Evolutionary conservation across 1,140 invertebrate genomes (phyloP).

Genomic region (Ceratina japonica): DNA sequence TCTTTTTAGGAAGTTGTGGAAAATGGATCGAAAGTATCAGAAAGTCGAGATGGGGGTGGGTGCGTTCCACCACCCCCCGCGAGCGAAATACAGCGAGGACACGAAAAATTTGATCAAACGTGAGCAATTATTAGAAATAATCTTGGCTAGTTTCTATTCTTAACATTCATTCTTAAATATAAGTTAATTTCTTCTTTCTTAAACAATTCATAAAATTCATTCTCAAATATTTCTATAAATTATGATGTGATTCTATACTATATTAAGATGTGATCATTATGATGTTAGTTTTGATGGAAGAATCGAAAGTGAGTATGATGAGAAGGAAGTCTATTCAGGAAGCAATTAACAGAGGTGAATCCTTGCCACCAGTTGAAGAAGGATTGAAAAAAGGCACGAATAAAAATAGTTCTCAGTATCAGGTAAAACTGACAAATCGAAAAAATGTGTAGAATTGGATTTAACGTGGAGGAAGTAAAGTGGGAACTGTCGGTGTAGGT

Average conservation of each 20-base stretch:
- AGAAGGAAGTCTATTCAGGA: conserved; percentile 74
- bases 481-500: conserved; percentile 35
- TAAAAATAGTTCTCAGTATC: conserved; percentile 14
- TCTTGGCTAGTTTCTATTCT: not conserved
- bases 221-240: too few relatives aligned
- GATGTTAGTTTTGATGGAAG: conserved; percentile 76
- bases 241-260: too few relatives aligned
- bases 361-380: conserved; percentile 61
- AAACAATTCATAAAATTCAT: too few relatives aligned
- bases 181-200: too few relatives aligned
- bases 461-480: not conserved
- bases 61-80: conserved; percentile 73
- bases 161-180: not conserved
- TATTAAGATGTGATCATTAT: too few relatives aligned
- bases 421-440: conserved; percentile 44
- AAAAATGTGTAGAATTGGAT: too few relatives aligned
- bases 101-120: conserved; percentile 75
- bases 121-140: conserved; percentile 36
- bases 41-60: conserved; percentile 71
- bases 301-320: conserved; percentile 77
- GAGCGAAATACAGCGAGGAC: conserved; percentile 75
- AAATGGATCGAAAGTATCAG: conserved; percentile 70
- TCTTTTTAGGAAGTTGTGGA: conserved; percentile 29
- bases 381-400: conserved; percentile 31
- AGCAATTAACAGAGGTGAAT: conserved; percentile 73